A percentile compares a stretch with the other conserved stretches of the same genome.
Evolutionary conservation across 2,797 vertebrate species (phyloP).

Genomic region (Myotis findleyi): DNA sequence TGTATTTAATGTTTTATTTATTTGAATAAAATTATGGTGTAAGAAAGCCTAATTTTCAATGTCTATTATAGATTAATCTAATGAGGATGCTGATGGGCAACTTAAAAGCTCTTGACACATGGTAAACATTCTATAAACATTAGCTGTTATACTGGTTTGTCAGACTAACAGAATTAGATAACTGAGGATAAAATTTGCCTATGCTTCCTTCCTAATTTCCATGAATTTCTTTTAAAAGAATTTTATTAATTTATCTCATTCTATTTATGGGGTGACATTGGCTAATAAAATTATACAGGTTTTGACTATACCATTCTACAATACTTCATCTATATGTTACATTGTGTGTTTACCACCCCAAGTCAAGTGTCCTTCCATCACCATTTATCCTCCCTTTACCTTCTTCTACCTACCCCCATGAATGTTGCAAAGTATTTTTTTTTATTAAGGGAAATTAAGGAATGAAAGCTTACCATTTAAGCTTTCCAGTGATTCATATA

Average conservation of each 20-base stretch:
- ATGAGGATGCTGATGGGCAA: not conserved
- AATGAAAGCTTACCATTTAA: not conserved
- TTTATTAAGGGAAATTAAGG: not conserved
- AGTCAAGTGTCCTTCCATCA: not conserved
- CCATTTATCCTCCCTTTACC: not conserved
- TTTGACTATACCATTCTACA: not conserved
- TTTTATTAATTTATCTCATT: not conserved
- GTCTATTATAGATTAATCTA: not conserved
- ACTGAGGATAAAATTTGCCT: not conserved
- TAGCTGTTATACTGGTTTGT: not conserved
- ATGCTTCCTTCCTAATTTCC: not conserved
- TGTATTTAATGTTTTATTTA: not conserved
- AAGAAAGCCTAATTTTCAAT: not conserved
- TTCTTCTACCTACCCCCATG: not conserved
- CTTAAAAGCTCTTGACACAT: not conserved
- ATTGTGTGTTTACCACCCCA: not conserved
- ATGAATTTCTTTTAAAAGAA: not conserved
- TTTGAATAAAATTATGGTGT: not conserved
- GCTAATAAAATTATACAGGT: not conserved
- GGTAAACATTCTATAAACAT: not conserved
- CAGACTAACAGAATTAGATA: not conserved
- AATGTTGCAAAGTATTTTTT: not conserved
- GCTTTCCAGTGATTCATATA: not conserved
- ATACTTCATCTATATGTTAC: not conserved
- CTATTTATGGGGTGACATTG: not conserved